Evolutionary conservation across 2,797 vertebrate species (phyloP).

Genomic region (Melopsittacus undulatus): DNA sequence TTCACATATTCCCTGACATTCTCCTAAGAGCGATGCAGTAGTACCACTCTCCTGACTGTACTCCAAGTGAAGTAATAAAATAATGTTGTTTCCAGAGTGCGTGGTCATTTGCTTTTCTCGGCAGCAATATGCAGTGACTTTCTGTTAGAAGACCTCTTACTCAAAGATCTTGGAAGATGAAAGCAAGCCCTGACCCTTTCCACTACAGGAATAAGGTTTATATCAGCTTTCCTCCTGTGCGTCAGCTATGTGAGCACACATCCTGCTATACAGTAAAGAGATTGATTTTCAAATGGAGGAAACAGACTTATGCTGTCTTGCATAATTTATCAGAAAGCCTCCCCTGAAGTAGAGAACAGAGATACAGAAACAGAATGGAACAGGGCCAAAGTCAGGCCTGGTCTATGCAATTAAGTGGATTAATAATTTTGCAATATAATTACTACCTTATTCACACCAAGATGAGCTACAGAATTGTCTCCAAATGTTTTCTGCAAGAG

Average conservation of each 20-base stretch:
- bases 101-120: neutral
- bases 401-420: neutral
- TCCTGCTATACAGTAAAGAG: neutral
- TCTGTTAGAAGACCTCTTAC: neutral
- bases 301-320: neutral
- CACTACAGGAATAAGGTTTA: neutral
- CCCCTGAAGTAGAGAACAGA: neutral
- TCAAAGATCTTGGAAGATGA: neutral
- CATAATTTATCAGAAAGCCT: neutral
- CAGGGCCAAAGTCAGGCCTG: neutral
- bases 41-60: neutral
- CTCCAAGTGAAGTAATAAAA: conserved; percentile 53
- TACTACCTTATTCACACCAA: neutral
- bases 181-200: neutral
- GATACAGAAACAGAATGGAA: neutral
- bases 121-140: neutral
- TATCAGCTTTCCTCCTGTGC: neutral
- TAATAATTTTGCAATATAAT: neutral
- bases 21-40: conserved; percentile 33
- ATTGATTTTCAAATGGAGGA: neutral
- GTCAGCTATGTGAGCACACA: neutral
- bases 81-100: neutral
- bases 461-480: neutral
- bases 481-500: neutral
- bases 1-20: neutral